Conservation (phyloP, 1,140 invertebrate genomes). For the Asbolus verrucosus region DNA sequence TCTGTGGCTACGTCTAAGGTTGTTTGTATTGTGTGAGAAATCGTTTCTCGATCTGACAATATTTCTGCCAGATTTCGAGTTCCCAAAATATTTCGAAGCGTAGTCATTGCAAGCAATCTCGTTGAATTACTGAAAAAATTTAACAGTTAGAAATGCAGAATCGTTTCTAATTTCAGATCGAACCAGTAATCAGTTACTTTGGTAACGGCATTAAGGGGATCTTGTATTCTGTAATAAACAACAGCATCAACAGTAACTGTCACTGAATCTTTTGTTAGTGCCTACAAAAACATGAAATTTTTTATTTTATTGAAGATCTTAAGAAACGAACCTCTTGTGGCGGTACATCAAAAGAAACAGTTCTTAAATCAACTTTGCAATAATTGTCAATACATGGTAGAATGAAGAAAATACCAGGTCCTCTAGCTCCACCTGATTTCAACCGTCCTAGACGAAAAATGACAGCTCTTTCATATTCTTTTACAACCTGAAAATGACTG, state of each 20-base stretch:
- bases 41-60: slow-evolving; percentile 90
- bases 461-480: slow-evolving; percentile 83
- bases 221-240: slow-evolving; percentile 90
- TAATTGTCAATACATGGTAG: slow-evolving; percentile 92
- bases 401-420: slow-evolving; percentile 89
- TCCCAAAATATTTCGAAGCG: slow-evolving; percentile 90
- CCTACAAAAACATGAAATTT: slow-evolving; percentile 65
- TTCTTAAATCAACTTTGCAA: slow-evolving; percentile 87
- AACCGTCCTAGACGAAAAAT: slow-evolving; percentile 81
- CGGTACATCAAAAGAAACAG: slow-evolving; percentile 84
- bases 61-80: slow-evolving; percentile 93
- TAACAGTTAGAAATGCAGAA: too few species aligned
- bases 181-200: slow-evolving; percentile 85
- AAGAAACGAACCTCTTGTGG: slow-evolving; percentile 78
- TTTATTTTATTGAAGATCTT: too few species aligned
- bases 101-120: slow-evolving; percentile 86
- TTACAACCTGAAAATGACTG: slow-evolving; percentile 74
- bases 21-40: slow-evolving; percentile 89
- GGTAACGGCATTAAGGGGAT: slow-evolving; percentile 85
- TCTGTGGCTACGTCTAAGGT: slow-evolving; percentile 92
- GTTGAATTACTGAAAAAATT: slow-evolving; percentile 82
- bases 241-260: slow-evolving; percentile 94
- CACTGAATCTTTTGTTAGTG: slow-evolving; percentile 92
- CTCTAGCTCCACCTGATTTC: slow-evolving; percentile 76
- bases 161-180: too few species aligned